Conservation (phyloP, 2,888 invertebrate genomes). For the Polymixis flavicincta region DNA sequence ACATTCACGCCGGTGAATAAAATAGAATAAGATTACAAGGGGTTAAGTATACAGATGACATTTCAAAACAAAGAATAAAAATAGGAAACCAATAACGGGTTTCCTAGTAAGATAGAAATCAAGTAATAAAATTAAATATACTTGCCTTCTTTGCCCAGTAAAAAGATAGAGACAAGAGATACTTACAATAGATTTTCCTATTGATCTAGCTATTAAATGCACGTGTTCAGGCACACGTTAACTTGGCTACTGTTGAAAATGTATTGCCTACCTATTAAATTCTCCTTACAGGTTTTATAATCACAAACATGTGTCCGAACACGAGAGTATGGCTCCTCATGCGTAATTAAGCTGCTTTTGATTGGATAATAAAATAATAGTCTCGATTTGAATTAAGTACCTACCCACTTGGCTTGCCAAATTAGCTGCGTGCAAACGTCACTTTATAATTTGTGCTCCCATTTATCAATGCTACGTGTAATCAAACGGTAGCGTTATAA, state of each 20-base stretch:
- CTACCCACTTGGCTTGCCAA: conserved; percentile 23
- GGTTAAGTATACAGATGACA: not conserved
- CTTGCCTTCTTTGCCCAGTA: conserved; percentile 14
- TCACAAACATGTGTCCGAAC: conserved; percentile 46
- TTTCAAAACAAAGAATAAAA: not conserved
- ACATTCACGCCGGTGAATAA: not conserved
- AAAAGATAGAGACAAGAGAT: conserved; percentile 31
- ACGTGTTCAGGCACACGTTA: conserved; percentile 53
- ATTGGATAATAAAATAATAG: conserved; percentile 51
- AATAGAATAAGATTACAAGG: not conserved
- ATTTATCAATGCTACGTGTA: conserved; percentile 59
- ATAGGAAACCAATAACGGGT: conserved; percentile 2
- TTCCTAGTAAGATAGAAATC: conserved; percentile 11
- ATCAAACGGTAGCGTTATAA: conserved; percentile 70
- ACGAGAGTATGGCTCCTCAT: conserved; percentile 36
- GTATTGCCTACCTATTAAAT: conserved; percentile 50
- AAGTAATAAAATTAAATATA: conserved; percentile 26
- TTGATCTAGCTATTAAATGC: conserved; percentile 45
- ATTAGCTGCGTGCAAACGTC: conserved; percentile 32
- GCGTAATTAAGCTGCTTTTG: conserved; percentile 43
- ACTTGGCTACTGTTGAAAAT: conserved; percentile 47
- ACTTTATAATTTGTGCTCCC: conserved; percentile 8
- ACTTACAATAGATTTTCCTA: conserved; percentile 37
- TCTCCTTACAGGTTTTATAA: conserved; percentile 39
- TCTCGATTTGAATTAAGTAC: conserved; percentile 43